Base-by-base conservation (phyloP, 2,888 invertebrate genomes). In the Malthinus flaveolus region DNA sequence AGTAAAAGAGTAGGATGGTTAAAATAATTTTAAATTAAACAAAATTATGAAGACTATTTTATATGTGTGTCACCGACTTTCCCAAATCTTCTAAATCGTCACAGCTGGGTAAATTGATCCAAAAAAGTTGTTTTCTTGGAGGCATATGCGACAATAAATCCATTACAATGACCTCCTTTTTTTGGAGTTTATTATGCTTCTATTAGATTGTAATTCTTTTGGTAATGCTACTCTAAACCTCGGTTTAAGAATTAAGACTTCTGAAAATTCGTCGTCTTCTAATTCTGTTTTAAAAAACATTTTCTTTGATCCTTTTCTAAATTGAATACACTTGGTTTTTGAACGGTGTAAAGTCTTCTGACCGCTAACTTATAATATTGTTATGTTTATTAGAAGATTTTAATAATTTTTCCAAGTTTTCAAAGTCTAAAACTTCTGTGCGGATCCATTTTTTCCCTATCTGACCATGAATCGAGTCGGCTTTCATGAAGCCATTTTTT, bases 361-460 rank as follows among this genome's bases (percentile, higher is more conserved):
- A 13, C 15, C 8, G 8, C 7, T 13, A 13, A 12, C 12, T 37
- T 12, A 7, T 8, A 12, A 37, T 13, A 7, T 1, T 37, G 11
- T 37, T 37, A 13, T 13, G 9, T 13, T 37, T 37, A 37, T 37
- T 7, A 13, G 11, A 8, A 3, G 7, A 9, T 37, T 37, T 13
- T 3, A 37, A 13, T 37, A 37, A 12, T 12, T 37, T 37, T 4
- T 12, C 3, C 7, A 37, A 7, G 15, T 37, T 13, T 12, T 37
- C 12, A 37, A 37, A 37, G 15, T 37, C 37, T 3, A 37, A 8
- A 9, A 37, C 12, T 12, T 37, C 37, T 12, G 37, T 13, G 1
- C 61, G 59, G 13, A 59, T 65, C 63, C 59, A 62, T 15, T 44
- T 39, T 45, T 60, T 59, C 12, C 56, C 56, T 34, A 65, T 65